phyloP scores from a whole-genome alignment of 1,140 invertebrate genomes.

The Drosophila hydei region DNA sequence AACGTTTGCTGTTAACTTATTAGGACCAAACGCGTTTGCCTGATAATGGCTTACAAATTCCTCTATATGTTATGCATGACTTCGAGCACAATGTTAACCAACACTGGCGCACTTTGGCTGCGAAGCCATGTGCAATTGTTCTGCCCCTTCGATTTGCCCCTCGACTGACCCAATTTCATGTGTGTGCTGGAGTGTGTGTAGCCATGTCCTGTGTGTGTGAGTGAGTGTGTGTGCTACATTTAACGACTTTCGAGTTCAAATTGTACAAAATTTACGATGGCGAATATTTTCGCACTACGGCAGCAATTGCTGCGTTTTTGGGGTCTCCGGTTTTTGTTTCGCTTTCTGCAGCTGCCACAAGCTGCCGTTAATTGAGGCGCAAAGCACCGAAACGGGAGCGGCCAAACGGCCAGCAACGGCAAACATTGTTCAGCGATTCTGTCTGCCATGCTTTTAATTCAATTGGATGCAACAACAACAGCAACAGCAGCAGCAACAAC shows the following conservation, averaged over 20 bases:
- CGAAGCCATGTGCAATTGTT: conserved; percentile 55
- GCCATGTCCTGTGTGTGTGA: conserved; percentile 29
- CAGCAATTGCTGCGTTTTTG: conserved; percentile 51
- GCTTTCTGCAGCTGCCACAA: conserved; percentile 32
- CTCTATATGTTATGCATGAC: conserved; percentile 1
- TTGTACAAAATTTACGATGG: conserved; percentile 78
- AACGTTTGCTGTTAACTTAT: neutral
- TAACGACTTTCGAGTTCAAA: conserved; percentile 81
- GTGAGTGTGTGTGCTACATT: conserved; percentile 62
- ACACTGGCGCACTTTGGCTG: neutral
- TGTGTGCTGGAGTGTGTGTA: conserved; percentile 29
- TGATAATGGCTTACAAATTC: conserved; percentile 10
- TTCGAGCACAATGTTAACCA: neutral
- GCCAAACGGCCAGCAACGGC: conserved; percentile 1
- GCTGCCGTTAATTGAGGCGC: conserved; percentile 48
- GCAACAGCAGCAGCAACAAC: neutral
- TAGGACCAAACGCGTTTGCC: neutral
- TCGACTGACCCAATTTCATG: conserved; percentile 70
- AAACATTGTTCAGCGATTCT: conserved; percentile 40
- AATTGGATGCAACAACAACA: conserved; percentile 37
- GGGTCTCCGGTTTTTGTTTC: conserved; percentile 18
- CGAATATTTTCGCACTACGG: conserved; percentile 64
- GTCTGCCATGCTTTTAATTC: conserved; percentile 47
- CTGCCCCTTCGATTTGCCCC: conserved; percentile 8
- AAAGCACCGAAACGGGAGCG: conserved; percentile 20